Conservation (phyloP, 2,113 vertebrate species). For the Murina feae region DNA sequence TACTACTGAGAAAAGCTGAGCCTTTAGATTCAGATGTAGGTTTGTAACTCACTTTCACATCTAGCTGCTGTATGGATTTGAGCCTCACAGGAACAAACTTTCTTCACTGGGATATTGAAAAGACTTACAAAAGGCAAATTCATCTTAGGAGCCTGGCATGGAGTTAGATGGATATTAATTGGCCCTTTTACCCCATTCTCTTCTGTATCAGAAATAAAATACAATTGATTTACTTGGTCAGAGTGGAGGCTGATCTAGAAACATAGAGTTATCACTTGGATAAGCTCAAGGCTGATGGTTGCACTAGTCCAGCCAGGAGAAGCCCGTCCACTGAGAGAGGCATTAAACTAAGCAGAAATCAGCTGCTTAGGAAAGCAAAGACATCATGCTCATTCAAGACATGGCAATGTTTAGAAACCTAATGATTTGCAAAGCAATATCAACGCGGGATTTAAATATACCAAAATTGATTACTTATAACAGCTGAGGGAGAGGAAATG, state of each 20-base stretch:
- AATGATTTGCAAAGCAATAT: background rate
- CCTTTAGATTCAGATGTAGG: background rate
- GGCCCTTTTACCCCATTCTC: background rate
- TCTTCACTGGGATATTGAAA: background rate
- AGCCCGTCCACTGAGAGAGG: background rate
- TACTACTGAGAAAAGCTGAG: background rate
- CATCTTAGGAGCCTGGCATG: background rate
- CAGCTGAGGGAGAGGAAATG: background rate
- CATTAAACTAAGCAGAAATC: background rate
- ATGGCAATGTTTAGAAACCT: background rate
- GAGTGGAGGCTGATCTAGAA: background rate
- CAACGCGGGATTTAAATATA: background rate
- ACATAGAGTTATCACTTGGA: background rate
- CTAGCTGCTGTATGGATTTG: background rate
- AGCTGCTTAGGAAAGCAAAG: background rate
- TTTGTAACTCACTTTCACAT: background rate
- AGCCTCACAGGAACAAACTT: background rate
- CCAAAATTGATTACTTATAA: background rate
- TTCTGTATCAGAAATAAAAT: background rate
- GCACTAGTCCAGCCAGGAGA: background rate
- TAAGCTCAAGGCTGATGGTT: background rate
- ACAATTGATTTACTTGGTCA: background rate
- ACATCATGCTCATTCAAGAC: background rate
- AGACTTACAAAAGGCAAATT: background rate
- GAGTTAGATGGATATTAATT: background rate